Base-by-base conservation (phyloP, 2,797 vertebrate genomes). In the Dendrocincla tyrannina region DNA sequence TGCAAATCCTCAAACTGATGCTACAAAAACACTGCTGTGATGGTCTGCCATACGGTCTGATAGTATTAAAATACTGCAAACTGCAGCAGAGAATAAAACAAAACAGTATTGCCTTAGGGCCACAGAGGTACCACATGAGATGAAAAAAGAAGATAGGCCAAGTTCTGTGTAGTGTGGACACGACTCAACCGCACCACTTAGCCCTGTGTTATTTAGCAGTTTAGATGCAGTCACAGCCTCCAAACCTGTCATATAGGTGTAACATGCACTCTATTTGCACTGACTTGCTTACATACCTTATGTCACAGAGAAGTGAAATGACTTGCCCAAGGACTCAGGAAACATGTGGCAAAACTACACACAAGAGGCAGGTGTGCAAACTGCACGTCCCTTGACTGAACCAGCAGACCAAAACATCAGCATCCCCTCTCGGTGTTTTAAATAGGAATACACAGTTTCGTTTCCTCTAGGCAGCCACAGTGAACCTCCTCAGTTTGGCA, bases 391-490 rank as follows among this genome's bases (percentile, higher is more conserved):
- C 77, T 79, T 64, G 53, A 20, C 46, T 89, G 49, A 85, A 70
- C 18, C 60, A 93, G 82, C 91, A 94, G 88, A 96, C 76, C 79
- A 73, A 78, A 92, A 73, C 63, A 52, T 20, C 2, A 78, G 69
- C 85, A 88, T 49, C 73, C 46, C 59, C 69, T 89, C 87, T 66
- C 35, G 25, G 64, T 81, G 69, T 84, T 89, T 88, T 88, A 93
- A 97, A 93, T 83, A 93, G 84, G 79, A 95, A 88, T 62, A 83
- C 16, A 68, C 0, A 0, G 66, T 94, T 88, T 91, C 3, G 0
- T 37, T 95, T 97, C 92, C 91, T 86, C 85, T 19, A 66, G 87
- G 87, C 93, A 95, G 90, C 82, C 9, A 1, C 3, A 8, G 39
- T 39, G 76, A 88, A 89, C 84, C 90, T 83, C 56, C 63, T 58